These are phyloP conservation scores for Scolanthus callimorphus DNA, from an alignment of 92 coral and sea anemone species.

Conservation along the genomic window DNA sequence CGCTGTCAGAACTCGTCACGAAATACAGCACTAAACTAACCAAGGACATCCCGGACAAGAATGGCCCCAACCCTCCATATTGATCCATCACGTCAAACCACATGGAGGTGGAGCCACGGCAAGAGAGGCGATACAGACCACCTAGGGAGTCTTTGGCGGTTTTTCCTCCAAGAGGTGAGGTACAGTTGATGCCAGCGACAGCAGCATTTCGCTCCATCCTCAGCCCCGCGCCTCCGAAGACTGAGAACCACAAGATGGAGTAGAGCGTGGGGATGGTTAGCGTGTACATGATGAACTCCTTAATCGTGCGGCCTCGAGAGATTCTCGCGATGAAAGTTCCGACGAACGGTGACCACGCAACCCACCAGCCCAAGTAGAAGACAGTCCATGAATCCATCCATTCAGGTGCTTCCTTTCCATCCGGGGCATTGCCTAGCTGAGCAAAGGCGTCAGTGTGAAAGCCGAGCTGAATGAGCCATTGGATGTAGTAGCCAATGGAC, in stretches of 20 bases:
- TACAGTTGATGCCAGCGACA: slow-evolving; percentile 58
- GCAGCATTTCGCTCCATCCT: slow-evolving; percentile 80
- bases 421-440: slow-evolving; percentile 82
- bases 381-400: slow-evolving; percentile 93
- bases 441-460: slow-evolving; percentile 97
- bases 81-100: slow-evolving; percentile 75
- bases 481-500: slow-evolving; percentile 67
- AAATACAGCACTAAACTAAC: slow-evolving; percentile 74
- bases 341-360: slow-evolving; percentile 96
- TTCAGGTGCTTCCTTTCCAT: slow-evolving; percentile 49
- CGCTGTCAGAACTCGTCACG: slow-evolving; percentile 91
- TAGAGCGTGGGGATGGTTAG: slow-evolving; percentile 77
- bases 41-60: slow-evolving; percentile 60
- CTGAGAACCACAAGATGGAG: slow-evolving; percentile 80
- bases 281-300: slow-evolving; percentile 77
- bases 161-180: slow-evolving; percentile 61
- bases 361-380: slow-evolving; percentile 99
- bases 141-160: slow-evolving; percentile 28
- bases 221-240: slow-evolving; percentile 88
- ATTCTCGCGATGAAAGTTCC: slow-evolving; percentile 94
- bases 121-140: slow-evolving; percentile 71
- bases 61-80: slow-evolving; percentile 70
- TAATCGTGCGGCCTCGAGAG: slow-evolving; percentile 88
- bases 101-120: slow-evolving; percentile 58
- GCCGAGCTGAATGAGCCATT: slow-evolving; percentile 83